A percentile compares a stretch with the other conserved stretches of the same genome.
Conservation (phyloP, 1,140 invertebrate genomes). For the Anoplophora glabripennis region DNA sequence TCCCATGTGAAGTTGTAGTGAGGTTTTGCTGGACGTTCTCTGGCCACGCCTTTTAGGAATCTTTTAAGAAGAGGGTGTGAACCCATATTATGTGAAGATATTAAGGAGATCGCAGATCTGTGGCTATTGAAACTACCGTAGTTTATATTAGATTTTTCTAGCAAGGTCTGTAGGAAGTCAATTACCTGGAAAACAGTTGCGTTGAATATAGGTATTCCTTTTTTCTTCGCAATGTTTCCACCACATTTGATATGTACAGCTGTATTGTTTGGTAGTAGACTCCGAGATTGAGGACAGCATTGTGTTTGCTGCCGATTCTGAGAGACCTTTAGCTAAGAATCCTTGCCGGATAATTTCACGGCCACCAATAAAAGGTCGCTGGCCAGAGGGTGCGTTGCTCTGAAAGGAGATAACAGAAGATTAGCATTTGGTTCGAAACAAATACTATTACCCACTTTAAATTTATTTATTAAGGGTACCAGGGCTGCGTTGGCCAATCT, state of each 20-base stretch:
- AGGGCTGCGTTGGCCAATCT: constrained; percentile 10
- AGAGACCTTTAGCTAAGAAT: background rate
- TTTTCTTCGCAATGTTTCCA: background rate
- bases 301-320: background rate
- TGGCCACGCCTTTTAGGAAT: too few species aligned
- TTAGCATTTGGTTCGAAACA: background rate
- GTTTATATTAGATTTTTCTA: too few species aligned
- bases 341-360: too few species aligned
- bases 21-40: too few species aligned
- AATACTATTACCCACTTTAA: background rate
- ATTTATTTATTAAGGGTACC: constrained; percentile 7
- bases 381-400: background rate
- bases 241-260: background rate
- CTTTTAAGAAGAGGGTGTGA: background rate
- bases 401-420: background rate
- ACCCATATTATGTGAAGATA: too few species aligned
- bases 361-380: too few species aligned
- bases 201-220: background rate
- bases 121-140: background rate
- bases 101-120: background rate
- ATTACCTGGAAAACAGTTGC: background rate
- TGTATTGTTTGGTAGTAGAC: background rate
- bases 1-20: too few species aligned
- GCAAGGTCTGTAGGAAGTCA: too few species aligned
- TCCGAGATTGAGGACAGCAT: background rate